These are phyloP conservation scores for Eciton burchellii DNA, from an alignment of 1,140 invertebrate genomes.

Conservation along the genomic window DNA sequence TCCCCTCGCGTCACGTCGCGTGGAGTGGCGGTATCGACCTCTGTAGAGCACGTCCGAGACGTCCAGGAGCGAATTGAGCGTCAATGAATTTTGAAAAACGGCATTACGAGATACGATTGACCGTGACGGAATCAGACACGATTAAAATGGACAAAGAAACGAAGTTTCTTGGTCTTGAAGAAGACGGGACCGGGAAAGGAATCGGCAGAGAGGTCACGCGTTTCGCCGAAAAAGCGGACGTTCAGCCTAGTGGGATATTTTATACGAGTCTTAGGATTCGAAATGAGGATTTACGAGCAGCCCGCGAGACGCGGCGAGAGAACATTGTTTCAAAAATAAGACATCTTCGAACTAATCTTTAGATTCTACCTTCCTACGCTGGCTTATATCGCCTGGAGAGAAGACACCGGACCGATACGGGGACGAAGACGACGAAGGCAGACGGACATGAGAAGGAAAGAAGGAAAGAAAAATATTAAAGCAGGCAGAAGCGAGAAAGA, in stretches of 20 bases:
- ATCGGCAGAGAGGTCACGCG: slow-evolving; percentile 37
- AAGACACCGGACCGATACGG: neutral
- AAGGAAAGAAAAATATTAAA: slow-evolving; percentile 23
- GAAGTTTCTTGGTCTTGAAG: slow-evolving; percentile 1
- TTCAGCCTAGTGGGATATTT: slow-evolving; percentile 76
- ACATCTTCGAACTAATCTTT: slow-evolving; percentile 79
- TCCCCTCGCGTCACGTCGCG: no score
- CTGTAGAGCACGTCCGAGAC: no score
- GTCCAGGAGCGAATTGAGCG: no score
- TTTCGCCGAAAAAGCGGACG: slow-evolving; percentile 54
- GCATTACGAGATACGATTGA: neutral
- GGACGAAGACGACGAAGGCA: neutral
- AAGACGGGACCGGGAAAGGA: slow-evolving; percentile 43
- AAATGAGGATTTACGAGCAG: slow-evolving; percentile 85
- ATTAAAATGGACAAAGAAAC: slow-evolving; percentile 28
- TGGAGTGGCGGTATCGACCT: no score
- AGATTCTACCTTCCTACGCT: slow-evolving; percentile 51
- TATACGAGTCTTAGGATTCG: slow-evolving; percentile 85
- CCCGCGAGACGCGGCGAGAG: slow-evolving; percentile 76
- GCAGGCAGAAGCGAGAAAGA: slow-evolving; percentile 28
- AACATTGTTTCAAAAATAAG: slow-evolving; percentile 86
- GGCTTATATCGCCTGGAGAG: slow-evolving; percentile 41
- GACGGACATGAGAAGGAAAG: neutral
- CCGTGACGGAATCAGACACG: neutral
- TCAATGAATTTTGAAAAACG: neutral